Evolutionary conservation across 2,113 vertebrate genomes (phyloP).

Genomic region (Hemicordylus capensis): DNA sequence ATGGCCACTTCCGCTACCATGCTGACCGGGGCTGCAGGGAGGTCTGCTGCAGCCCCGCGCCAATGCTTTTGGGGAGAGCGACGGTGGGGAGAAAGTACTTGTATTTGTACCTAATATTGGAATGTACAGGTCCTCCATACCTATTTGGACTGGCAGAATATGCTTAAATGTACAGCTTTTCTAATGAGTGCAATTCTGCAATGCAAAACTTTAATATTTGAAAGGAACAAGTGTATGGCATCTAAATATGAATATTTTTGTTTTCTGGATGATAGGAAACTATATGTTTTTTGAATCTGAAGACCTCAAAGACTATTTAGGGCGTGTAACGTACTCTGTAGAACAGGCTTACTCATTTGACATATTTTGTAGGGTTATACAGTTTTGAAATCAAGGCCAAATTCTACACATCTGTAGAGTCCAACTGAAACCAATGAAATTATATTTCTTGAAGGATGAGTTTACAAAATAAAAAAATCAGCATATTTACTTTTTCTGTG

Average conservation of each 20-base stretch:
- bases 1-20: too few relatives aligned
- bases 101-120: background rate
- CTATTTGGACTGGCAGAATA: background rate
- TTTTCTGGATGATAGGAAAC: background rate
- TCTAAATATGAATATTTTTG: background rate
- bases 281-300: background rate
- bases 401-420: background rate
- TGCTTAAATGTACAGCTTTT: background rate
- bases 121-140: background rate
- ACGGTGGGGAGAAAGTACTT: too few relatives aligned
- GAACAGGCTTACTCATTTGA: background rate
- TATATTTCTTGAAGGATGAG: background rate
- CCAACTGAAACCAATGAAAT: background rate
- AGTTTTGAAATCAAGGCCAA: background rate
- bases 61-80: too few relatives aligned
- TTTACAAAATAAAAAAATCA: background rate
- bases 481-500: background rate
- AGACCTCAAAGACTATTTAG: background rate
- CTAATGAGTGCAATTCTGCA: background rate
- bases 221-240: background rate
- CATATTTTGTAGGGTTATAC: background rate
- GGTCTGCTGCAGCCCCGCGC: too few relatives aligned
- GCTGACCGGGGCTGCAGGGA: too few relatives aligned
- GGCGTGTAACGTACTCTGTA: background rate
- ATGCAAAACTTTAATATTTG: background rate